Conservation (phyloP, 2,113 vertebrate species). For the Castor canadensis region DNA sequence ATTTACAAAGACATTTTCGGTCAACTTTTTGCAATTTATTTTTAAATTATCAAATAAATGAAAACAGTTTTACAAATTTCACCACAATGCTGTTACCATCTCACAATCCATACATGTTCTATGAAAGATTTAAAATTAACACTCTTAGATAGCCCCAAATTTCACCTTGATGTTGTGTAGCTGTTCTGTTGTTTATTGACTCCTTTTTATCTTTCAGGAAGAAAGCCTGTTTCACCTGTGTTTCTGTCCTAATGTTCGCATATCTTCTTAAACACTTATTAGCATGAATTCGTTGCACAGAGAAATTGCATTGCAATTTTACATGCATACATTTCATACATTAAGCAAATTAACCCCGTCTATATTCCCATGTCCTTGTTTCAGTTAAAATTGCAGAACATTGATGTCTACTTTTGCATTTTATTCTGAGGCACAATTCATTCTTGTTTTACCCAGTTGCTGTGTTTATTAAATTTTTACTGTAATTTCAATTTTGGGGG, state of each 20-base stretch:
- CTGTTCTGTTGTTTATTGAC: neutral
- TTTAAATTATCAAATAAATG: neutral
- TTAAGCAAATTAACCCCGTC: too few relatives aligned
- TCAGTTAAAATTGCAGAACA: neutral
- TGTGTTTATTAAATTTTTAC: neutral
- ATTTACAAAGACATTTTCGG: neutral
- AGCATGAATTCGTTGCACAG: too few relatives aligned
- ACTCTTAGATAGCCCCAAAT: neutral
- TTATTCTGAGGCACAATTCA: neutral
- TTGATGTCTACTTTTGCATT: neutral
- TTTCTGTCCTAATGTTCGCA: neutral
- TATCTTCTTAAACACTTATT: too few relatives aligned
- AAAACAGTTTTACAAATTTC: neutral
- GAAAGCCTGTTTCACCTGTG: neutral
- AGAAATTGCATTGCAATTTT: too few relatives aligned
- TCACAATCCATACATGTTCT: neutral
- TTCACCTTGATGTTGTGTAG: neutral
- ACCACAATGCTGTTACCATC: neutral
- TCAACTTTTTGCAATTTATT: neutral
- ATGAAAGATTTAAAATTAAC: neutral
- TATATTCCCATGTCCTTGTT: neutral
- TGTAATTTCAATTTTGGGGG: neutral
- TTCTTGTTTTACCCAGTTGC: neutral
- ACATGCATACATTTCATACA: too few relatives aligned
- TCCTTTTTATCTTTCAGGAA: neutral